Base-by-base conservation (phyloP, 2,888 invertebrate genomes). In the Lasioglossum lativentre region DNA sequence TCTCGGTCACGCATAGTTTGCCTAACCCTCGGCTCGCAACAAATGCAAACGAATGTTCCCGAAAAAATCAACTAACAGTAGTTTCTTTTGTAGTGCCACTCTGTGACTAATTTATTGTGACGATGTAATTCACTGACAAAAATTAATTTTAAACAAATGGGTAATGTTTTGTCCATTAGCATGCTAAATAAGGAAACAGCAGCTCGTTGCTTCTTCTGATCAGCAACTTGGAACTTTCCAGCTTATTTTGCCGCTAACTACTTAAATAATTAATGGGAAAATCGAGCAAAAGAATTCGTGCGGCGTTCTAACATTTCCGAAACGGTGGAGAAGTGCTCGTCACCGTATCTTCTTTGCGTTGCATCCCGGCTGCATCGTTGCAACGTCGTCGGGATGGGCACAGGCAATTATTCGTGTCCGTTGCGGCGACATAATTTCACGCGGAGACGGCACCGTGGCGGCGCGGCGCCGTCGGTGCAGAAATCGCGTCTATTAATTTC, bases 401-500 rank as follows among this genome's bases (percentile, higher is more conserved):
- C 10, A n/a, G 45, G 73, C 70, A 74, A 77, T 80, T 83, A 83
- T 71, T 80, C 80, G 66, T 30, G 34, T 34, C n/a, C 68, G 12
- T 4, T 19, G 23, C 68, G 40, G 76, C 80, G 78, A 80, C 85
- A 78, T 75, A 80, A 86, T 78, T 75, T 85, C 47, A 38, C 56
- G 72, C 34, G 79, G 14, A n/a, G n/a, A 73, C 38, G 30, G 70
- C 52, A 73, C 38, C 30, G 70, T 52, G n/a, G 72, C 59, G 72
- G 45, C 42, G 38, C 34, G 75, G 52, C 47, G 38, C 34, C 68
- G 38, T 68, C 68, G 4, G 68, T 12, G 14, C 76, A 75, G 77
- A 83, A 87, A 83, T 87, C 59, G 74, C 47, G 71, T 71, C 86
- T 82, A 87, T 86, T 78, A 86, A 85, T 86, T 82, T 72, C 59